phyloP scores from a whole-genome alignment of 92 coral and sea anemone species.

The Actinernus sp. region DNA sequence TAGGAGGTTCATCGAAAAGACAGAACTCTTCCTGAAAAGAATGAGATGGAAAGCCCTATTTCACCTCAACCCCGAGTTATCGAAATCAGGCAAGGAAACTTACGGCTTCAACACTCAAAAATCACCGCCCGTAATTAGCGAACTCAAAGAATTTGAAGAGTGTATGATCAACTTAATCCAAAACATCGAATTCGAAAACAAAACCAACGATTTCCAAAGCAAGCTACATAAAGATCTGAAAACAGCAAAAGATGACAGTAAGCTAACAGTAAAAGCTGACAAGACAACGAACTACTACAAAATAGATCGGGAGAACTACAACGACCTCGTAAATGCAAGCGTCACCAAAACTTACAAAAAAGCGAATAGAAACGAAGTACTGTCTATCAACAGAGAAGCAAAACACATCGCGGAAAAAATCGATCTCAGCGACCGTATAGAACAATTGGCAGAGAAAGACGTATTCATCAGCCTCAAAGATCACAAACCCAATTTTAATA shows the following conservation, averaged over 20 bases:
- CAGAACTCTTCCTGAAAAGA: too few species aligned
- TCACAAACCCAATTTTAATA: slow-evolving; percentile 36
- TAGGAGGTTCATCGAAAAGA: too few species aligned
- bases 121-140: too few species aligned
- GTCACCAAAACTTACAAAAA: too few species aligned
- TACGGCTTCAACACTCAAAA: too few species aligned
- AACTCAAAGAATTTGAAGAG: slow-evolving; percentile 20
- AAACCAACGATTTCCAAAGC: slow-evolving; percentile 7
- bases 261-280: slow-evolving; percentile 14
- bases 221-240: slow-evolving; percentile 10
- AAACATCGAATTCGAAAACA: slow-evolving; percentile 19
- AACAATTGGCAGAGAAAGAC: neutral
- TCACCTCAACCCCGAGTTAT: too few species aligned
- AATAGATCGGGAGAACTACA: slow-evolving; percentile 1
- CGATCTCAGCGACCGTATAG: too few species aligned
- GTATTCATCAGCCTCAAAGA: slow-evolving; percentile 30
- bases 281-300: slow-evolving; percentile 27
- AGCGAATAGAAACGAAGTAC: neutral
- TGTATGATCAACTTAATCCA: slow-evolving; percentile 8
- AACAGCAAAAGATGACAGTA: neutral
- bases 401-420: neutral
- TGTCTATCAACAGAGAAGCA: slow-evolving; percentile 2
- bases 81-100: too few species aligned
- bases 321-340: slow-evolving; percentile 3
- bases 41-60: too few species aligned